phyloP scores from a whole-genome alignment of 2,797 vertebrate species.

The Otolemur crassicaudatus region DNA sequence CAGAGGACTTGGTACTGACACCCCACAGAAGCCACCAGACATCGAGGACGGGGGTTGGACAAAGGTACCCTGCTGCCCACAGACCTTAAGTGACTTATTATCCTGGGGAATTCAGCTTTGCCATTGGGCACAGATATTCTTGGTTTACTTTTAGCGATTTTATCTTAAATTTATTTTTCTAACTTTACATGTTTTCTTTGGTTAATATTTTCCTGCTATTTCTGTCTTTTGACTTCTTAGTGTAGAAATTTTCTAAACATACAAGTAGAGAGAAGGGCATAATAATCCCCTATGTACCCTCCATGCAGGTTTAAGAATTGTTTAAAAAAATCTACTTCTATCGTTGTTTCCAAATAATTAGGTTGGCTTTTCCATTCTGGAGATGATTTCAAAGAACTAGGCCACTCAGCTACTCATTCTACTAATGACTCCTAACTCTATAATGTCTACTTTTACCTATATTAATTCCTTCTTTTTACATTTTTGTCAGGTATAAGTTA shows the following conservation, averaged over 20 bases:
- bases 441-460: not conserved
- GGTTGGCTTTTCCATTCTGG: not conserved
- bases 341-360: not conserved
- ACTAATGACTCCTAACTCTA: not conserved
- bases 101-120: not conserved
- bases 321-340: not conserved
- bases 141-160: not conserved
- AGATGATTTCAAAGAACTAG: not conserved
- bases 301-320: not conserved
- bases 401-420: not conserved
- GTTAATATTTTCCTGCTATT: not conserved
- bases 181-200: not conserved
- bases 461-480: not conserved
- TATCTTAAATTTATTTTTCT: not conserved
- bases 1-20: not conserved
- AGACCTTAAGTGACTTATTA: rapidly evolving
- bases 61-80: not conserved
- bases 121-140: not conserved
- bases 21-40: not conserved
- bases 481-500: not conserved
- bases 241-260: not conserved
- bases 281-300: not conserved
- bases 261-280: not conserved
- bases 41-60: too few species aligned
- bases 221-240: not conserved